Evolutionary conservation across 2,888 invertebrate species (phyloP), one percentile per base, ranked within the genome.

Genomic region (Drosophila bunnanda): DNA sequence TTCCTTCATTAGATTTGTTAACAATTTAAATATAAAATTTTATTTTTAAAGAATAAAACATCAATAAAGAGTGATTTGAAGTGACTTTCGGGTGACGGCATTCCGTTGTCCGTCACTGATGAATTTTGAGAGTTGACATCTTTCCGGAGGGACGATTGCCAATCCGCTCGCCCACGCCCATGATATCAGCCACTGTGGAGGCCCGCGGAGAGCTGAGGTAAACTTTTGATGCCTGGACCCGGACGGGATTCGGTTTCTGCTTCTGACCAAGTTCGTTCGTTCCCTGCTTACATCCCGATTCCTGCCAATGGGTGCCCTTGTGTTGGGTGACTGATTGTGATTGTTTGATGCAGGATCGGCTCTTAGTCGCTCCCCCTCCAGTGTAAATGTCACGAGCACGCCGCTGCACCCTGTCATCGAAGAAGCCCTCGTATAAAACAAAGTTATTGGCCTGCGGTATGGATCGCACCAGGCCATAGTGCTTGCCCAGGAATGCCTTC

Each of bases 381-480:
- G 9, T 10, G 22, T 22, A 43, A 7, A 43, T 17, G 17, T 9
- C 13, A 15, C 25, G 15, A 8, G 4, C 13, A 0, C 43, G 43
- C 7, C 8, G 15, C 7, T 22, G 0, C 0, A 12, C 13, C 17
- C 9, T 2, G 8, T 53, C 62, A 8, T 61, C 90, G 80, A 97
- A 97, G 92, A 97, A 97, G 46, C 95, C 96, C 67, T 95, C 94
- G 91, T 95, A 97, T 17, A 97, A 94, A 17, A 96, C 97, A 92
- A 96, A 97, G 91, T 97, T 96, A 91, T 97, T 97, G 89, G 95
- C 95, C 91, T 97, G 97, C 53, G 95, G 95, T 64, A 97, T 94
- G 15, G 95, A 94, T 13, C 93, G 87, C 0, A 77, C 77, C 15
- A 93, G 62, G 22, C 94, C 93, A 91, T 97, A 98, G 91, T 98